A percentile compares a stretch with the other conserved stretches of the same genome.
Evolutionary conservation across 2,113 vertebrate species (phyloP).

Genomic region (Pluvialis apricaria): DNA sequence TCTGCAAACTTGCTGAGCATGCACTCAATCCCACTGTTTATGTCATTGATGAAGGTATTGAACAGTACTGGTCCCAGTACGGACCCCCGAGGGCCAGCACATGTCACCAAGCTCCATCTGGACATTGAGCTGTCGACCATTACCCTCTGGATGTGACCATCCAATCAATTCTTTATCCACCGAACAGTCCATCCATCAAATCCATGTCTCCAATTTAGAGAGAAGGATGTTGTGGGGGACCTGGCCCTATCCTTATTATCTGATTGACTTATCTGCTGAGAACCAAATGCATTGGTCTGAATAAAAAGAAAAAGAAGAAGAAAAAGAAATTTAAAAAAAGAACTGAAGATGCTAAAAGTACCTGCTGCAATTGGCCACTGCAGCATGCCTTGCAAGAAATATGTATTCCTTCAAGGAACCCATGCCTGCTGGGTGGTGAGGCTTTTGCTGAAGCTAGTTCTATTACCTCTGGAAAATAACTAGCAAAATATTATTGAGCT

Average conservation of each 20-base stretch:
- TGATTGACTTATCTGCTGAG: neutral
- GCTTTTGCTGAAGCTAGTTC: neutral
- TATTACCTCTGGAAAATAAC: neutral
- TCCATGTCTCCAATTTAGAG: neutral
- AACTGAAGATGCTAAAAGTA: neutral
- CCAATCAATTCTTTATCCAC: neutral
- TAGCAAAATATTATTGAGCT: neutral
- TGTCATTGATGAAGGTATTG: neutral
- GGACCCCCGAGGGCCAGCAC: neutral
- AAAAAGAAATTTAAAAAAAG: neutral
- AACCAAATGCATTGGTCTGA: neutral
- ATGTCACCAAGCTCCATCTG: neutral
- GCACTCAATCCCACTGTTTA: neutral
- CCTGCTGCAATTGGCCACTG: neutral
- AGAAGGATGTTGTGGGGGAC: neutral
- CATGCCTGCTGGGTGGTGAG: neutral
- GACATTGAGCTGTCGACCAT: neutral
- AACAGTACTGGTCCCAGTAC: neutral
- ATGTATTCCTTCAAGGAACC: neutral
- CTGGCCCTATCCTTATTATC: neutral
- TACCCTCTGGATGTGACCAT: neutral
- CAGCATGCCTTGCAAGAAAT: neutral
- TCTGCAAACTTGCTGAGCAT: neutral
- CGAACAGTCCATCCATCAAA: neutral
- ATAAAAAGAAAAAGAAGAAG: neutral